Evolutionary conservation across 2,797 vertebrate genomes (phyloP), one percentile per base, ranked within the genome.

Genomic region (Sebastes matsubarae): DNA sequence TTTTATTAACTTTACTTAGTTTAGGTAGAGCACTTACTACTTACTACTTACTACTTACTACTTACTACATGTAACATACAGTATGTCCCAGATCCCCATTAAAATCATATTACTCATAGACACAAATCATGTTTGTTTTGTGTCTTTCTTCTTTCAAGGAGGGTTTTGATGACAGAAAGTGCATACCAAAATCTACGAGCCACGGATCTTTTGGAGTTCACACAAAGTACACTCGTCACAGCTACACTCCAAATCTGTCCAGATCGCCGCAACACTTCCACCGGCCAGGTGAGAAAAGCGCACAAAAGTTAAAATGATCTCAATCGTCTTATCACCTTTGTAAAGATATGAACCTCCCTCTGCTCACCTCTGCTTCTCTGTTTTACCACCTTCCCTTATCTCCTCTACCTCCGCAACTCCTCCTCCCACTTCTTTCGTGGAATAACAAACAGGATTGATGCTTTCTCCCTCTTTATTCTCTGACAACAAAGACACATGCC

Each of bases 221-320:
- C 0, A 91, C 72, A 1, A 7, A 92, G 69, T 97, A 97, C 90
- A 97, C 94, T 71, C 97, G 96, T 24, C 98, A 98, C 82, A 97
- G 96, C 87, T 99, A 97, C 95, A 97, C 97, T 16, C 98, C 98
- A 1, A 96, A 96, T 32, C 92, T 96, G 11, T 96, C 96, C 12
- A 96, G 97, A 38, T 98, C 98, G 0, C 98, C 98, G 1, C 98
- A 98, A 82, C 98, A 99, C 86, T 99, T 99, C 88, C 98, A 99
- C 93, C 95, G 97, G 92, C 98, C 98, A 80, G 98, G 98, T 99
- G 95, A 94, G 88, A 27, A 9, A 12, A 65, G 2, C 8, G 0
- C 9, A 2, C 11, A 0, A 5, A 24, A 24, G 3, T 16, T 6
- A 4, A 29, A 30, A 50, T 1, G 0, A 30, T n/a, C 42, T 6